These are phyloP conservation scores for Promerops cafer DNA, from an alignment of 2,113 vertebrate species.

Conservation along the genomic window DNA sequence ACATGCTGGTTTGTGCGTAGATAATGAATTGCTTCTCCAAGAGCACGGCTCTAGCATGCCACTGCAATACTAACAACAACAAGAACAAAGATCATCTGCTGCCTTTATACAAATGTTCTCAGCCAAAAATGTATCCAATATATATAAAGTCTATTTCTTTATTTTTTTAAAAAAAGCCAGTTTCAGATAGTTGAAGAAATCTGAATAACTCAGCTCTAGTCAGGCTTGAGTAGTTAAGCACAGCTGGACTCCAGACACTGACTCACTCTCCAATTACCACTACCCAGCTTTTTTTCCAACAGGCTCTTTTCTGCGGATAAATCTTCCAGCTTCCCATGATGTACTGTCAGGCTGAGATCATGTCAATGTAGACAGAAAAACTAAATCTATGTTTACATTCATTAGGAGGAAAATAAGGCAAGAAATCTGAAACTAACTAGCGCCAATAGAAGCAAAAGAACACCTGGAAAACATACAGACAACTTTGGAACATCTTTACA, in stretches of 20 bases:
- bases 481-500: not conserved
- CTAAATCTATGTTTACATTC: not conserved
- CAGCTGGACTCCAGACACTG: constrained; percentile 62
- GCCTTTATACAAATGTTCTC: not conserved
- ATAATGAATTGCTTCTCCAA: not conserved
- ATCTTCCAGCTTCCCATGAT: not conserved
- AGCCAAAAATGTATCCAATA: not conserved
- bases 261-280: constrained; percentile 53
- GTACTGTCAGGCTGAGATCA: constrained; percentile 19
- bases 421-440: not conserved
- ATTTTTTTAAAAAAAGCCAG: not conserved
- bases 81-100: not conserved
- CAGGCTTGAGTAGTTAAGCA: not conserved
- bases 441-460: not conserved
- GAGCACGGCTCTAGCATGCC: not conserved
- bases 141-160: not conserved
- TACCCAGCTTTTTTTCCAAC: not conserved
- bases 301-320: not conserved
- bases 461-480: not conserved
- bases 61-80: not conserved
- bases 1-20: not conserved
- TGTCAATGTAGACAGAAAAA: constrained; percentile 9
- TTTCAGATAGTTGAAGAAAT: not conserved
- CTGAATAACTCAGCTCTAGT: not conserved
- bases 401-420: constrained; percentile 8